phyloP scores from a whole-genome alignment of 2,113 vertebrate genomes.

The Melanotaenia duboulayi region DNA sequence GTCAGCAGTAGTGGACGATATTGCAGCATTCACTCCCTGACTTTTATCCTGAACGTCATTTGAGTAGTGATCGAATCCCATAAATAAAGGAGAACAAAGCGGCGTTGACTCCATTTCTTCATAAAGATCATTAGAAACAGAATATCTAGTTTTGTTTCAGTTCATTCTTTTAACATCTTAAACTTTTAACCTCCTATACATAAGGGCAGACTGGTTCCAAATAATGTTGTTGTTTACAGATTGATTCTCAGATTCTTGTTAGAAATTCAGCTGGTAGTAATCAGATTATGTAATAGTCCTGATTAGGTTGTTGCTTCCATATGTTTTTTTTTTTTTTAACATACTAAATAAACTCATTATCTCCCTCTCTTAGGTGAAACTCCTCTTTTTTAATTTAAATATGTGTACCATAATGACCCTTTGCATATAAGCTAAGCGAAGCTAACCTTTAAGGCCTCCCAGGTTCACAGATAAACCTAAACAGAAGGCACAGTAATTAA shows the following conservation, averaged over 20 bases:
- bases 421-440: not conserved
- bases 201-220: not conserved
- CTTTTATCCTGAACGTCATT: too few relatives aligned
- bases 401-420: constrained; percentile 5
- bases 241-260: too few relatives aligned
- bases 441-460: constrained; percentile 21
- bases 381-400: constrained; percentile 25
- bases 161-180: not conserved
- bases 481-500: constrained; percentile 70
- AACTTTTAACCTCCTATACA: not conserved
- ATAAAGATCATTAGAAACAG: too few relatives aligned
- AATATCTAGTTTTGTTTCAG: not conserved
- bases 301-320: not conserved
- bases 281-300: too few relatives aligned
- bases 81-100: too few relatives aligned
- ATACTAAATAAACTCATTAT: not conserved
- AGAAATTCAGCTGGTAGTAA: too few relatives aligned
- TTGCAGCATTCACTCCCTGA: too few relatives aligned
- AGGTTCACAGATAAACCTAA: constrained; percentile 50
- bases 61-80: not conserved
- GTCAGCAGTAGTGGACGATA: not conserved
- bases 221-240: too few relatives aligned
- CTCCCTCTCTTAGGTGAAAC: not conserved
- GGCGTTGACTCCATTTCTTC: too few relatives aligned
- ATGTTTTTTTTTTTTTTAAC: not conserved